Percentiles rank a stretch among this genome's conserved stretches.
Evolutionary conservation across 2,113 vertebrate genomes (phyloP).

Genomic region (Podarcis muralis): DNA sequence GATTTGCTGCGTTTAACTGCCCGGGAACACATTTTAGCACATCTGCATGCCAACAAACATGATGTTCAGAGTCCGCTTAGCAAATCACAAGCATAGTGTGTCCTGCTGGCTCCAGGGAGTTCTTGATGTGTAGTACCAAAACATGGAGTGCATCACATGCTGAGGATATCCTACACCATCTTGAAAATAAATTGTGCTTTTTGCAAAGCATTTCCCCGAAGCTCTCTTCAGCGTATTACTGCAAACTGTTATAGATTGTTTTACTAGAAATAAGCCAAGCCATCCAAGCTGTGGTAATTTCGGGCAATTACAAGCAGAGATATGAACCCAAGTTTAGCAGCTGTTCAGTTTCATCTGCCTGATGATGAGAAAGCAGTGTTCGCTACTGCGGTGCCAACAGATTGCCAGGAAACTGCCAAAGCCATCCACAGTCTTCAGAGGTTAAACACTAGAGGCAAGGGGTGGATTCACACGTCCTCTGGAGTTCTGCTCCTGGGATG

Average conservation of each 20-base stretch:
- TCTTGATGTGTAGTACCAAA: not conserved
- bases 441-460: not conserved
- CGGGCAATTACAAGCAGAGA: slow-evolving; percentile 3
- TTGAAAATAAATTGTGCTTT: slow-evolving; percentile 1
- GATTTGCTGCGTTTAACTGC: not conserved
- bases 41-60: not conserved
- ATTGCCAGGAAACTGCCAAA: not conserved
- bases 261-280: not conserved
- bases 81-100: slow-evolving; percentile 10
- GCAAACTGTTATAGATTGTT: not conserved
- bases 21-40: not conserved
- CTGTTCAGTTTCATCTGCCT: slow-evolving; percentile 10
- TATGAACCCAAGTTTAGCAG: slow-evolving; percentile 8
- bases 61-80: not conserved
- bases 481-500: not conserved
- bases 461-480: not conserved
- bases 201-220: not conserved
- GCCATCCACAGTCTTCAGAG: not conserved
- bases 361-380: not conserved
- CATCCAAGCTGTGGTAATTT: slow-evolving; percentile 7
- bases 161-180: not conserved
- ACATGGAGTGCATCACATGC: not conserved
- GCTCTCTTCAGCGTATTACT: not conserved
- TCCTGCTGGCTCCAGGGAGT: not conserved
- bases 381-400: not conserved